Base-by-base conservation (phyloP, 1,140 invertebrate species). In the Saccostrea glomerata region DNA sequence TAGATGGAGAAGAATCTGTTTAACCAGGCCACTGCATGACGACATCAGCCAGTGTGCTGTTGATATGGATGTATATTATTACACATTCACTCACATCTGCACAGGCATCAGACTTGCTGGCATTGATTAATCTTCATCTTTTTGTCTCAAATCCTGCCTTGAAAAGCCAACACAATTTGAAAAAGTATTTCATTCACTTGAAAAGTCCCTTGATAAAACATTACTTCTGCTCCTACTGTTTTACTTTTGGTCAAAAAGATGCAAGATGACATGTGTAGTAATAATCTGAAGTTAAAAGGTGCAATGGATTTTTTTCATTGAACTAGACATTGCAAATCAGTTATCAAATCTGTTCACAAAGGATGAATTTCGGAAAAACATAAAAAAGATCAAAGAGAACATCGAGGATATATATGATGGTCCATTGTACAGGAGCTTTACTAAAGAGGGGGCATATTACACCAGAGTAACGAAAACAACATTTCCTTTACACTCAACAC, bases 401-500 rank as follows among this genome's bases (percentile, higher is more conserved):
- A 63, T 54, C 84, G 87, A 85, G 73, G 63, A 88, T 47, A 88
- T 84, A 40, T 83, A 84, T 83, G 89, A 90, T 84, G 89, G 89
- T 23, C 7, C 3, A 17, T 47, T 90, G 6, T 86, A 90, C 55
- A 83, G 77, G 70, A 83, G 1, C 1, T 63, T 84, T n/a, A 60
- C 12, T 85, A 25, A 55, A 2, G 23, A 83, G 15, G 40, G 20
- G 84, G 89, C 2, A 63, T 58, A 20, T n/a, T 90, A 4, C 58
- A 60, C 66, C 66, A 25, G 9, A 88, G 63, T 82, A 7, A 73
- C 25, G 84, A 77, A 11, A 56, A 90, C 1, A 90, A 90, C 82
- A 47, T 90, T 40, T 90, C 87, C 15, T 90, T 90, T 47, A 73
- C 83, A 17, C 60, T 88, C 11, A 90, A 90, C 36, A 89, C 90